A percentile compares a stretch with the other conserved stretches of the same genome.
phyloP scores from a whole-genome alignment of 2,797 vertebrate species.

The Sebastes umbrosus region DNA sequence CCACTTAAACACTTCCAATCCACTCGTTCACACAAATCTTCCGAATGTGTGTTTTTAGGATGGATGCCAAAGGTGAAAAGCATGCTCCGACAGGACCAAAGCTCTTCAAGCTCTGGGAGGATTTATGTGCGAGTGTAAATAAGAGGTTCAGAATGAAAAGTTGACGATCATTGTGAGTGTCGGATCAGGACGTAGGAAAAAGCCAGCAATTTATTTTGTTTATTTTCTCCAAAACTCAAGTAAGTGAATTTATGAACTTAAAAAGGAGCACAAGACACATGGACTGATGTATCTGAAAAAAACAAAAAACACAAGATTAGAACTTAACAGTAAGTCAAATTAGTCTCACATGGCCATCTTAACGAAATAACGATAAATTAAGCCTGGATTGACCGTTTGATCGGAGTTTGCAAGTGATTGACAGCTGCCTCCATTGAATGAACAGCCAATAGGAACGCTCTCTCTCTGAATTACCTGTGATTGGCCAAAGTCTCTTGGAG shows the following conservation, averaged over 20 bases:
- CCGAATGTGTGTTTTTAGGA: constrained; percentile 30
- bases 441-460: too few species aligned
- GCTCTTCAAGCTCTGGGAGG: constrained; percentile 39
- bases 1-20: constrained; percentile 21
- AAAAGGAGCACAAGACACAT: neutral
- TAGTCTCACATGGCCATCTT: neutral
- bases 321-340: neutral
- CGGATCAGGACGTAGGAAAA: neutral
- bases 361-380: neutral
- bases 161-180: rapidly evolving
- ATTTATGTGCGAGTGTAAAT: constrained; percentile 23
- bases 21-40: constrained; percentile 16
- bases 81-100: constrained; percentile 64
- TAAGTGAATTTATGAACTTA: neutral
- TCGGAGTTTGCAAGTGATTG: too few species aligned
- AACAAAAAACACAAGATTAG: neutral
- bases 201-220: too few species aligned
- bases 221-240: too few species aligned
- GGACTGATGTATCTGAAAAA: neutral
- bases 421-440: too few species aligned
- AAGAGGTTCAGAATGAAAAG: too few species aligned
- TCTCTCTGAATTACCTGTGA: too few species aligned
- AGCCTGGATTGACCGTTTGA: too few species aligned
- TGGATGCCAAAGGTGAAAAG: constrained; percentile 33
- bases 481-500: too few species aligned